Evolutionary conservation across 2,113 vertebrate genomes (phyloP).

Genomic region (Muntiacus muntjak): DNA sequence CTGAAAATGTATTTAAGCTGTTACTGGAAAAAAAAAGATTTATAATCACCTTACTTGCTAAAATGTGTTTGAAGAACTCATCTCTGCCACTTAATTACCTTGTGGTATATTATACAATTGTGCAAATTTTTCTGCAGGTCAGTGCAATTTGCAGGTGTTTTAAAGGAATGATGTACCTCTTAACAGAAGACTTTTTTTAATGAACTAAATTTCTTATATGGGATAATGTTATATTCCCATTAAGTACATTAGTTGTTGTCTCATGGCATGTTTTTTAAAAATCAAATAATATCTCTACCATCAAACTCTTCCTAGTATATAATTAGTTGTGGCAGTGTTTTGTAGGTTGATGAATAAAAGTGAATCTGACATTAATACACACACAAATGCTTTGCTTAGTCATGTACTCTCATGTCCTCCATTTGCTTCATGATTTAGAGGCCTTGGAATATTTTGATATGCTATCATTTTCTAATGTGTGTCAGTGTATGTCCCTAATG

Average conservation of each 20-base stretch:
- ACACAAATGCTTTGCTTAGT: slow-evolving; percentile 40
- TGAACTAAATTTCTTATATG: background rate
- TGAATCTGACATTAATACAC: background rate
- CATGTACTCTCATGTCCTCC: background rate
- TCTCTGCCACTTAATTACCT: slow-evolving; percentile 31
- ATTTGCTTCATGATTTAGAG: slow-evolving; percentile 57
- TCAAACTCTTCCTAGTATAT: slow-evolving; percentile 62
- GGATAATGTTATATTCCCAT: background rate
- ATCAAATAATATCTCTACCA: slow-evolving; percentile 41
- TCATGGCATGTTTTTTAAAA: slow-evolving; percentile 39
- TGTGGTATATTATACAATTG: background rate
- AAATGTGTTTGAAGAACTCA: slow-evolving; percentile 21
- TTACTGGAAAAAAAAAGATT: slow-evolving; percentile 38
- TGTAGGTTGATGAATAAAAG: slow-evolving; percentile 56
- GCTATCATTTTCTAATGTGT: slow-evolving; percentile 64
- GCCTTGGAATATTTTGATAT: slow-evolving; percentile 60
- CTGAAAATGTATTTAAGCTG: slow-evolving; percentile 7
- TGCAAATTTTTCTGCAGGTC: background rate
- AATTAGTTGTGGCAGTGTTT: slow-evolving; percentile 72
- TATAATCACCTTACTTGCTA: slow-evolving; percentile 20
- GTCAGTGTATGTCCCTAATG: slow-evolving; percentile 59
- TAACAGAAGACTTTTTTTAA: slow-evolving; percentile 35
- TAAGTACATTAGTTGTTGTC: background rate
- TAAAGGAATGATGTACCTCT: background rate
- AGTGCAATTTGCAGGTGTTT: background rate